phyloP scores from a whole-genome alignment of 2,797 vertebrate species.

The Natrix natrix region DNA sequence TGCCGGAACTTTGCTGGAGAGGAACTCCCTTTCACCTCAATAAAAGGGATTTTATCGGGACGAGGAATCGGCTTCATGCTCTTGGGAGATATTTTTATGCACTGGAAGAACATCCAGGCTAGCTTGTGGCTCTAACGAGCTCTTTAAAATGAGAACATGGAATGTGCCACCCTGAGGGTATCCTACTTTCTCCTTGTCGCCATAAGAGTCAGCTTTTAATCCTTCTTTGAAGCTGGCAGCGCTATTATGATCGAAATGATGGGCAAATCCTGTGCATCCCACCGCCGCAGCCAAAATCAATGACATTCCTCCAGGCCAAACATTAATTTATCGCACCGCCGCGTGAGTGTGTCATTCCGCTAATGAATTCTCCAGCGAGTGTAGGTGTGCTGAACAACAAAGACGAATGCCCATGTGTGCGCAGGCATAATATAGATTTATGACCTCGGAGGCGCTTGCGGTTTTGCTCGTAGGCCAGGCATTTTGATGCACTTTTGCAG shows the following conservation, averaged over 20 bases:
- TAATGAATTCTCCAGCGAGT: conserved; percentile 64
- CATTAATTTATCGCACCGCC: conserved; percentile 52
- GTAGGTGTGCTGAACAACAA: conserved; percentile 58
- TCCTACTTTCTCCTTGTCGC: background rate
- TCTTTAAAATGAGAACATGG: background rate
- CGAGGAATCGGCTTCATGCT: too few species aligned
- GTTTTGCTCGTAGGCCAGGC: conserved; percentile 46
- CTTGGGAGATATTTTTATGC: background rate
- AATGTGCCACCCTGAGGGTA: background rate
- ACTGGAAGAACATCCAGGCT: background rate
- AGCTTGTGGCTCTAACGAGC: background rate
- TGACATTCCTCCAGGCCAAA: conserved; percentile 51
- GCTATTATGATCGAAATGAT: conserved; percentile 40
- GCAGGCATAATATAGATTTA: conserved; percentile 60
- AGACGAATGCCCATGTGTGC: conserved; percentile 57
- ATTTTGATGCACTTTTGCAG: conserved; percentile 53
- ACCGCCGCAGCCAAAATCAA: conserved; percentile 37
- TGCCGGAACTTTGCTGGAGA: too few species aligned
- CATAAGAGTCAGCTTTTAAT: background rate
- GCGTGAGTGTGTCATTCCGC: conserved; percentile 44
- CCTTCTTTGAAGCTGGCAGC: conserved; percentile 12
- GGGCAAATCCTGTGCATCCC: conserved; percentile 39
- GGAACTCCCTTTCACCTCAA: too few species aligned
- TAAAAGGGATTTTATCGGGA: too few species aligned
- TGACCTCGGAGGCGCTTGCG: conserved; percentile 36